These are phyloP conservation scores for Drosophila algonquin DNA, from an alignment of 2,888 invertebrate species.

Conservation along the genomic window DNA sequence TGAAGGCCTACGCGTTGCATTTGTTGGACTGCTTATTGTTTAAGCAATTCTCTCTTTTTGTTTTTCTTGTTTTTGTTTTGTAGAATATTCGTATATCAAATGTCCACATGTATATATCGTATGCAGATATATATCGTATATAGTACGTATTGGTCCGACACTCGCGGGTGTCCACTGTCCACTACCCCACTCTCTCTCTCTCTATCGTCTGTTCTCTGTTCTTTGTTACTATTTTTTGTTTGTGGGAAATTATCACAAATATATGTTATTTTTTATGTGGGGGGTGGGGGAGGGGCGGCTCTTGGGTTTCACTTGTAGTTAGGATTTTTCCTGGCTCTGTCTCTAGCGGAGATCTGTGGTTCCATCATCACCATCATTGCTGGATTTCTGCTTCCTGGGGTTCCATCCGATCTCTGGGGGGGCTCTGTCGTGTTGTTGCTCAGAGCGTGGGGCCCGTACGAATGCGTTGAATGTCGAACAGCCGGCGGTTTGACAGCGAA, in stretches of 20 bases:
- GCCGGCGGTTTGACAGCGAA: conserved; percentile 68
- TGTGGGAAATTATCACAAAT: neutral
- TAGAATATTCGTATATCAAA: conserved; percentile 52
- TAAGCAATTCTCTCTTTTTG: conserved; percentile 26
- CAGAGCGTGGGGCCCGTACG: conserved; percentile 70
- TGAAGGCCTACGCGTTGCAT: conserved; percentile 79
- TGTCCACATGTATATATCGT: neutral
- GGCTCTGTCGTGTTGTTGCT: conserved; percentile 46
- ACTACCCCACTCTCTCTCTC: neutral
- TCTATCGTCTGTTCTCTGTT: too few species aligned
- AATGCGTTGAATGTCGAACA: conserved; percentile 62
- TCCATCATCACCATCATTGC: neutral
- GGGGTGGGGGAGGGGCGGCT: neutral
- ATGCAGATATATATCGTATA: neutral
- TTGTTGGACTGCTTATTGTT: conserved; percentile 68
- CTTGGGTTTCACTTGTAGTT: neutral
- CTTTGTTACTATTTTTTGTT: too few species aligned
- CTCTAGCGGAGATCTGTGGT: neutral
- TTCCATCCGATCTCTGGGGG: conserved; percentile 3
- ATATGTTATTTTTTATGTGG: neutral
- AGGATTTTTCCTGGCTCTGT: neutral
- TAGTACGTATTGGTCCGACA: neutral
- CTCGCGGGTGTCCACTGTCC: neutral
- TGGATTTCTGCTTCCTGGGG: neutral
- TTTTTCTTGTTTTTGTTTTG: conserved; percentile 34